Percentiles rank a stretch among this genome's conserved stretches.
phyloP scores from a whole-genome alignment of 1,140 invertebrate species.

The Philopotamus ludificatus region DNA sequence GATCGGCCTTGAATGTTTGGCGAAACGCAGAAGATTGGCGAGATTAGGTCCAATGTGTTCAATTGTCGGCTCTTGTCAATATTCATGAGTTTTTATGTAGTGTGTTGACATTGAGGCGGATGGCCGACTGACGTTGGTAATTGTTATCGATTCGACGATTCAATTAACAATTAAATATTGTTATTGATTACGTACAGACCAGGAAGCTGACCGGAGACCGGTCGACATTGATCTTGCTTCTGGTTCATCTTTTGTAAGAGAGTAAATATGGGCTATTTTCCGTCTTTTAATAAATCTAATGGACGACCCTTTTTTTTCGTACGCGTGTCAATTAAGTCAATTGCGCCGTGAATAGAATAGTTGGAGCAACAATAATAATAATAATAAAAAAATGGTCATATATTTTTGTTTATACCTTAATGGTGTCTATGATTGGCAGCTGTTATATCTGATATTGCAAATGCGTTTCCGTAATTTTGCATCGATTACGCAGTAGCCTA shows the following conservation, averaged over 20 bases:
- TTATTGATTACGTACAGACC: conserved; percentile 24
- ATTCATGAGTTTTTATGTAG: background rate
- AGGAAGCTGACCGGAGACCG: conserved; percentile 10
- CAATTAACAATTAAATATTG: background rate
- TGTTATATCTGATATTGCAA: too few relatives aligned
- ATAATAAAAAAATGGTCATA: background rate
- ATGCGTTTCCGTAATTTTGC: too few relatives aligned
- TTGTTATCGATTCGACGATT: background rate
- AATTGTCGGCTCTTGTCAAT: background rate
- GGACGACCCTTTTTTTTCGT: background rate
- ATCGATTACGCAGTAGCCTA: background rate
- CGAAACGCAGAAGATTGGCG: background rate
- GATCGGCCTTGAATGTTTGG: background rate
- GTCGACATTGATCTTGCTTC: conserved; percentile 17
- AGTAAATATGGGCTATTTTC: background rate
- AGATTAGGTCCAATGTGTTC: background rate
- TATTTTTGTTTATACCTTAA: background rate
- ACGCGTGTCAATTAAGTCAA: background rate
- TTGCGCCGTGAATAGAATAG: background rate
- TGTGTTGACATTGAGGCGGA: background rate
- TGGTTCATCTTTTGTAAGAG: background rate
- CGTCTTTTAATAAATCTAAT: background rate
- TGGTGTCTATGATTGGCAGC: too few relatives aligned
- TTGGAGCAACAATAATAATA: background rate
- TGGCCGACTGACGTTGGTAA: background rate